A percentile compares a stretch with the other conserved stretches of the same genome.
These are phyloP conservation scores for Drosophila malerkotliana DNA, from an alignment of 1,140 invertebrate genomes.

Conservation along the genomic window DNA sequence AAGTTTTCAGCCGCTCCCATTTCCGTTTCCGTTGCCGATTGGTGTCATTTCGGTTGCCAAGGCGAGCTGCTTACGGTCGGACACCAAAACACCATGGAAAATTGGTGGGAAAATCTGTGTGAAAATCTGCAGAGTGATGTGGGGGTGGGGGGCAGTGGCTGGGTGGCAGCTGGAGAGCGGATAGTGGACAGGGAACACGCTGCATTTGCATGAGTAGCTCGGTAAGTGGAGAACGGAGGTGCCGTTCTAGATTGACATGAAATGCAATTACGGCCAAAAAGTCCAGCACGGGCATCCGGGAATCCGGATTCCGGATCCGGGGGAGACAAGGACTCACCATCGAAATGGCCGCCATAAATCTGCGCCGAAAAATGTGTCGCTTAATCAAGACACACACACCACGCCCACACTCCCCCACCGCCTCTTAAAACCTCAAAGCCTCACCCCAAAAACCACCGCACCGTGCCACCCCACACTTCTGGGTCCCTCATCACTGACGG, in stretches of 20 bases:
- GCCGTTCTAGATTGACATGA: constrained; percentile 72
- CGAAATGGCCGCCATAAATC: constrained; percentile 79
- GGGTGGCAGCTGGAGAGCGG: background rate
- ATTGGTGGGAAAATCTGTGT: constrained; percentile 9
- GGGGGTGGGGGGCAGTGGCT: background rate
- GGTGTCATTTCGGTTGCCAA: constrained; percentile 55
- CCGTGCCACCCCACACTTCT: background rate
- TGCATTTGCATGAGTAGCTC: constrained; percentile 61
- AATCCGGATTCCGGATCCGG: background rate
- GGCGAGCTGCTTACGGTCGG: constrained; percentile 50
- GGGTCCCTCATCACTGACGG: background rate
- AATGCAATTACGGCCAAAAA: constrained; percentile 75
- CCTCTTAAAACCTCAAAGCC: background rate
- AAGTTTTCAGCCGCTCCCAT: constrained; percentile 31
- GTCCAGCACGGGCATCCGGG: constrained; percentile 19
- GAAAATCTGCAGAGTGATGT: background rate
- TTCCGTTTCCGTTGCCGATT: constrained; percentile 32
- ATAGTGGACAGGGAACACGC: background rate
- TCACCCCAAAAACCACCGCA: background rate
- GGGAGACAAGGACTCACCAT: constrained; percentile 21
- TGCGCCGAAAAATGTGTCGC: constrained; percentile 60
- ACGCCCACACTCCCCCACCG: background rate
- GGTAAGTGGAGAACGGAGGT: constrained; percentile 28
- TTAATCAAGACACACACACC: constrained; percentile 58
- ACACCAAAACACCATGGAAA: constrained; percentile 42